A percentile compares a stretch with the other conserved stretches of the same genome.
phyloP scores from a whole-genome alignment of 2,113 vertebrate species.

The Istiophorus platypterus region DNA sequence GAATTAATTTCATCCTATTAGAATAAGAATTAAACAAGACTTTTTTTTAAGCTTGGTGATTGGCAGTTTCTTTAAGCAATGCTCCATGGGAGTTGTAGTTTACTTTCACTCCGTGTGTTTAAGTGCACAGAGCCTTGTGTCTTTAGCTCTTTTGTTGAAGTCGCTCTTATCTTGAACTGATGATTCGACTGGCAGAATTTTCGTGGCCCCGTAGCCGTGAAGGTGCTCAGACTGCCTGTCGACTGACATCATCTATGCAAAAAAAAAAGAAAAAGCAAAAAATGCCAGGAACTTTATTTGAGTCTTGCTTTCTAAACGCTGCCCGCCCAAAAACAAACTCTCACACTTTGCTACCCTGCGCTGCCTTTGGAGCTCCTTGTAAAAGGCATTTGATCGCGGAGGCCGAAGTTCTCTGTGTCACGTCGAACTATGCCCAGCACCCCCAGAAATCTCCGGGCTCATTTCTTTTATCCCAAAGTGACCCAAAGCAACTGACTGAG shows the following conservation, averaged over 20 bases:
- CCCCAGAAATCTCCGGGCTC: conserved; percentile 1
- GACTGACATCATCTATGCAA: background rate
- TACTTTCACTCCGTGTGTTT: background rate
- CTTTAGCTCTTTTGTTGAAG: background rate
- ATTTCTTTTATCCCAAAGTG: background rate
- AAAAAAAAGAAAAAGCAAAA: too few relatives aligned
- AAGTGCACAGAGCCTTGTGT: background rate
- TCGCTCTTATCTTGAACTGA: too few relatives aligned
- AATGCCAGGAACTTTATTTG: too few relatives aligned
- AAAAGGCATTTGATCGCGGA: conserved; percentile 11
- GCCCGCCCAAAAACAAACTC: background rate
- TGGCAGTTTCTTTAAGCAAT: background rate
- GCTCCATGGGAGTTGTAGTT: conserved; percentile 17
- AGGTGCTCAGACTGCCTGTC: background rate
- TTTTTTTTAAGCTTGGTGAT: too few relatives aligned
- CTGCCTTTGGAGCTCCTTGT: conserved; percentile 26
- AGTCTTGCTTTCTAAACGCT: background rate
- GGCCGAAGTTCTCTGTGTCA: background rate
- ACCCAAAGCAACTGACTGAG: conserved; percentile 41
- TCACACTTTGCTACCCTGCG: conserved; percentile 27
- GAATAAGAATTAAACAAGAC: background rate
- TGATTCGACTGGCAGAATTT: too few relatives aligned
- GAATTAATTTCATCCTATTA: background rate
- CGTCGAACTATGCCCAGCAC: background rate
- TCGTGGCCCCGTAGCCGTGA: too few relatives aligned